Base-by-base conservation (phyloP, 35 echinoderm and acorn worm species). In the Strongylocentrotus purpuratus region DNA sequence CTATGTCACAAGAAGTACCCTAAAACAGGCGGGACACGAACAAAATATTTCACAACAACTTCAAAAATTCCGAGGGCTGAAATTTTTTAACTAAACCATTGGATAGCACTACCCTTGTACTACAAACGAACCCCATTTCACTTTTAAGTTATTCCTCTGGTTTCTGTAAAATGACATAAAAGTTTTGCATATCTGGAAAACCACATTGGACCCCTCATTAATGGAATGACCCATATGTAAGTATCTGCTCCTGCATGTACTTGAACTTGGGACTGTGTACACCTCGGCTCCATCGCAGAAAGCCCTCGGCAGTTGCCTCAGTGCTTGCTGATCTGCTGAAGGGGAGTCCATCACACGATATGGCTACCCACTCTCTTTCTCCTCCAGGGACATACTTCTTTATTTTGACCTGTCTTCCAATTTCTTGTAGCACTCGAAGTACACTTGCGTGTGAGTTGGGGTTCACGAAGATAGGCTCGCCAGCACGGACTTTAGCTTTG, bases 171-270 rank as follows among this genome's bases (percentile, higher is more conserved):
- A 41, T 41, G 35, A 41, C 35, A 41, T 1, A 41, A 41, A 41
- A 41, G 35, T 41, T 41, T 41, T 41, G 35, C 35, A 41, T 41
- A 41, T 41, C 35, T 41, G 35, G 35, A 41, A 41, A 41, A 41
- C 35, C 35, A 41, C 35, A 41, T 41, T 41, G 35, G 35, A 41
- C 35, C 35, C 35, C 35, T 41, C 35, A 41, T 41, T 41, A 41
- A 41, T 41, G 3, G 35, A 41, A 41, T 41, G 35, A 41, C 35
- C 35, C 94, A 92, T 96, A 97, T 46, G 93, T 96, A 46, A 96
- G 78, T 18, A 90, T 96, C 65, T 97, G 97, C 87, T 97, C 95
- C 32, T 95, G 93, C 4, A 97, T 18, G 61, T 96, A 97, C 46
- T 94, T 60, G 94, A 94, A 96, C 46, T 95, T 92, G 0, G 95